Conservation (phyloP, 2,888 invertebrate genomes). For the Napeogenes inachia region DNA sequence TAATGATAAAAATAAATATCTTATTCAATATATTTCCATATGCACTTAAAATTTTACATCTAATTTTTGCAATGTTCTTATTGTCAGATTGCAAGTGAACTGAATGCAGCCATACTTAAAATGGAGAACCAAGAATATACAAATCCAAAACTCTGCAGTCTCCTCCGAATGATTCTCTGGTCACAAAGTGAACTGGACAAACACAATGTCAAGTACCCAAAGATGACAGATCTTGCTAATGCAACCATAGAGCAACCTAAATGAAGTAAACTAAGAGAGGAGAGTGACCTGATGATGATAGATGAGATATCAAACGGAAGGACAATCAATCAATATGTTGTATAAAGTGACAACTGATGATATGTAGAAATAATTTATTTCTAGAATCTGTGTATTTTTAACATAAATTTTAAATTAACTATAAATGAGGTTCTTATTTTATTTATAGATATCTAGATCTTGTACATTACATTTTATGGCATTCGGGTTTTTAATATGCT, state of each 20-base stretch:
- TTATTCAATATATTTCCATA: background rate
- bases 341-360: background rate
- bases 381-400: background rate
- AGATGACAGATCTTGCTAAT: slow-evolving; percentile 94
- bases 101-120: slow-evolving; percentile 97
- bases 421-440: background rate
- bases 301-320: background rate
- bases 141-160: slow-evolving; percentile 92
- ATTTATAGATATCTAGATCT: background rate
- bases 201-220: slow-evolving; percentile 95
- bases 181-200: slow-evolving; percentile 96
- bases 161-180: slow-evolving; percentile 96
- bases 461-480: no score
- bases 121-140: slow-evolving; percentile 94
- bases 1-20: no score
- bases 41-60: slow-evolving; percentile 5
- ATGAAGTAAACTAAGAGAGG: slow-evolving; percentile 47
- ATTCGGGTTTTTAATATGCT: no score
- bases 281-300: slow-evolving; percentile 23
- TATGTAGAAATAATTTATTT: slow-evolving; percentile 4
- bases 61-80: background rate
- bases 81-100: slow-evolving; percentile 92
- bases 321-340: no score
- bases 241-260: slow-evolving; percentile 88
- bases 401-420: background rate